Percentiles rank a stretch among this genome's conserved stretches.
phyloP scores from a whole-genome alignment of 2,113 vertebrate genomes.

The Corydoras maculifer region DNA sequence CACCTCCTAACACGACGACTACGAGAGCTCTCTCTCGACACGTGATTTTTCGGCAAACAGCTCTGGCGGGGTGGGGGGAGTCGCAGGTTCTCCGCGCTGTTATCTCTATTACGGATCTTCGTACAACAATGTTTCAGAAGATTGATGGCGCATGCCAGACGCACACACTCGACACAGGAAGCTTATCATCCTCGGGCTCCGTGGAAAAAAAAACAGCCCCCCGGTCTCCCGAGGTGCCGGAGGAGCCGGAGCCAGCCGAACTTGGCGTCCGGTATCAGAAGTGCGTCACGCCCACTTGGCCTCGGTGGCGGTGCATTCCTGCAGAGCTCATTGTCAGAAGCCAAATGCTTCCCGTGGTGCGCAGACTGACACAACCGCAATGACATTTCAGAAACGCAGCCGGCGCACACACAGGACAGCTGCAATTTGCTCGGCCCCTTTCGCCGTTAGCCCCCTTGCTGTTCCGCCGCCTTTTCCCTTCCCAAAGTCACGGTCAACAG shows the following conservation, averaged over 20 bases:
- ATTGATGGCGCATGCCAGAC: slow-evolving; percentile 16
- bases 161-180: slow-evolving; percentile 41
- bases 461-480: slow-evolving; percentile 2
- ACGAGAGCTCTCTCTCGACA: slow-evolving; percentile 3
- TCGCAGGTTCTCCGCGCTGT: neutral
- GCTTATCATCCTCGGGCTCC: slow-evolving; percentile 48
- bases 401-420: slow-evolving; percentile 46
- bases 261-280: slow-evolving; percentile 65
- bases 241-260: slow-evolving; percentile 59
- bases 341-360: slow-evolving; percentile 67
- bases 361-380: slow-evolving; percentile 57
- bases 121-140: slow-evolving; percentile 15
- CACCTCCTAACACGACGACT: neutral
- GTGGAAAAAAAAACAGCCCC: slow-evolving; percentile 60
- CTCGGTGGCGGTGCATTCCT: slow-evolving; percentile 64
- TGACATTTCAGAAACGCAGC: slow-evolving; percentile 66
- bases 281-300: slow-evolving; percentile 64
- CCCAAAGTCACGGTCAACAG: too few species aligned
- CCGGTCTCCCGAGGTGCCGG: slow-evolving; percentile 50
- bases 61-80: neutral
- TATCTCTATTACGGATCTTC: slow-evolving; percentile 16
- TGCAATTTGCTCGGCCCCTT: slow-evolving; percentile 33
- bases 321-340: slow-evolving; percentile 71
- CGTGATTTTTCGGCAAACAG: neutral
- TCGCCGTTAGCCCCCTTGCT: neutral